Base-by-base conservation (phyloP, 2,888 invertebrate species). In the Caenorhabditis becei region DNA sequence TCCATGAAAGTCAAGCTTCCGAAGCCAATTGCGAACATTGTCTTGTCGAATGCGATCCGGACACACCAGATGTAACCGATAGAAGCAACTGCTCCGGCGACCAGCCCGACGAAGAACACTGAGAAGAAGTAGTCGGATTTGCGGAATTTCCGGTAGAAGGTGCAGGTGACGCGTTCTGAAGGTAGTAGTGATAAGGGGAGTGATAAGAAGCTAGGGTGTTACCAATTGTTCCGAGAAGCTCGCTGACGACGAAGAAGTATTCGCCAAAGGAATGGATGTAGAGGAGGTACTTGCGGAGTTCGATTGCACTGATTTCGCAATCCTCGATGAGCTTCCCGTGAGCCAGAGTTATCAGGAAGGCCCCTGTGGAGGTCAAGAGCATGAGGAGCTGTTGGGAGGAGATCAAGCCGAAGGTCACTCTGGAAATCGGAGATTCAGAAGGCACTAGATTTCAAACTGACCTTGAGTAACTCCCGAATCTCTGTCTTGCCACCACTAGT, bases 311-410 rank as follows among this genome's bases (percentile, higher is more conserved):
- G 37, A 70, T 59, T 20, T 37, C 59, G 41, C 70, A 77, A 23
- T 77, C 77, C 26, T 69, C 77, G 18, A 77, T 77, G 11, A 56
- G 49, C 20, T 77, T 77, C 18, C 70, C 77, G 24, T 63, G 20
- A 0, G 37, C 18, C n/a, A 77, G 28, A 0, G 77, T 53, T 3
- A 70, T 49, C 10, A 77, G 3, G 24, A 77, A 77, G 0, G 69
- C 70, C 7, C 63, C 65, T 1, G 63, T 32, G 8, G 77, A 70
- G 2, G 77, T 77, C 16, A 70, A 23, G 0, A 70, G 51, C 59
- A 77, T 77, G 26, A 26, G 37, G n/a, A 58, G 47, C 62, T 70
- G 58, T 63, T 63, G 63, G 1, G 24, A 0, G 2, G 69, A 70
- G 20, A 77, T 70, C 10, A 56, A 23, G 11, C 2, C 26, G 11